Evolutionary conservation across 2,113 vertebrate species (phyloP).

Genomic region (Marmota monax): DNA sequence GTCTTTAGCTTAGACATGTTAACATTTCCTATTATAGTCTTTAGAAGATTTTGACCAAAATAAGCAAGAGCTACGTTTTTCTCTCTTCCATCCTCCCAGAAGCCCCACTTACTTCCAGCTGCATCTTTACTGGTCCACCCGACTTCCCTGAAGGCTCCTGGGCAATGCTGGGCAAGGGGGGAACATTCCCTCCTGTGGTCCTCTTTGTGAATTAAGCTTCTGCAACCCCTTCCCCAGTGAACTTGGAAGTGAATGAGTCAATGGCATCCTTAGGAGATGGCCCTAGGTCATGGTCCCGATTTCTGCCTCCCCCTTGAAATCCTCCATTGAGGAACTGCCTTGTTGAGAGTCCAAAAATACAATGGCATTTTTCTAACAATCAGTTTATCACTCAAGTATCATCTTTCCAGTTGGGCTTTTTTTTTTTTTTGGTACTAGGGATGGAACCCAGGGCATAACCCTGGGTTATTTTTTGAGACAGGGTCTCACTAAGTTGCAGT

Average conservation of each 20-base stretch:
- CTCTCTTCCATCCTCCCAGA: neutral
- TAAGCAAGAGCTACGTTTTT: neutral
- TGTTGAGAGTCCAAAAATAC: neutral
- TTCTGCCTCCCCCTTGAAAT: neutral
- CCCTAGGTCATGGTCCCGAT: neutral
- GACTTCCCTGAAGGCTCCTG: neutral
- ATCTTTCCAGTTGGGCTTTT: too few relatives aligned
- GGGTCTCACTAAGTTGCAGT: too few relatives aligned
- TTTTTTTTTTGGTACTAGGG: too few relatives aligned
- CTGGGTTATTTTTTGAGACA: too few relatives aligned
- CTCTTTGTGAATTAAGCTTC: neutral
- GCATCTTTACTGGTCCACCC: neutral
- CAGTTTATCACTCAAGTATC: too few relatives aligned
- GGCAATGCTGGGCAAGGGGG: neutral
- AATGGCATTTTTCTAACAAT: neutral
- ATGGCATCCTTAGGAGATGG: neutral
- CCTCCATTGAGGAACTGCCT: neutral
- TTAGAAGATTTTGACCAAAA: neutral
- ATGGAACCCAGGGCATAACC: too few relatives aligned
- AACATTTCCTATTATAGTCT: neutral
- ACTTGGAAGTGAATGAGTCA: neutral
- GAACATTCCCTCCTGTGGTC: rapidly evolving
- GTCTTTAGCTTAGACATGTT: neutral
- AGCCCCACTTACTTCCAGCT: neutral
- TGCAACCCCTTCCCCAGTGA: too few relatives aligned